phyloP scores from a whole-genome alignment of 2,797 vertebrate genomes.

The Poeciliopsis paucimaculata region DNA sequence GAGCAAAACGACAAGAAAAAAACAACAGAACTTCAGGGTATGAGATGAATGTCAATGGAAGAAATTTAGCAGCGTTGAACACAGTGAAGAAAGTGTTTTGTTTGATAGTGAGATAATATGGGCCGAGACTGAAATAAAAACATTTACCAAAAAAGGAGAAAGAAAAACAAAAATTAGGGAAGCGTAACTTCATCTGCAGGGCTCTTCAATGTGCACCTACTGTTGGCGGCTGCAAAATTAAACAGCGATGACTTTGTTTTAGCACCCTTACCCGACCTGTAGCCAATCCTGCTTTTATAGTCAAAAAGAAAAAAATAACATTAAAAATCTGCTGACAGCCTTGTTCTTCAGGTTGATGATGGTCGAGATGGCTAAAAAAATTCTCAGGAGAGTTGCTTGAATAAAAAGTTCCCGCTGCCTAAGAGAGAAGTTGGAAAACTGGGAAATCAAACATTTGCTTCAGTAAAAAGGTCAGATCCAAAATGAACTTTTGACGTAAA shows the following conservation, averaged over 20 bases:
- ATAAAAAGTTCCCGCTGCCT: not conserved
- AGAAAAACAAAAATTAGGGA: conserved; percentile 37
- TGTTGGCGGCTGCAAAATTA: conserved; percentile 37
- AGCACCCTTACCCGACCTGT: conserved; percentile 37
- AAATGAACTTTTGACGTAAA: not conserved
- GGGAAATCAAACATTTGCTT: conserved; percentile 4
- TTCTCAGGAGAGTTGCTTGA: not conserved
- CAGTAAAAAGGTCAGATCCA: conserved; percentile 3
- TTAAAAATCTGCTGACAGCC: conserved; percentile 36
- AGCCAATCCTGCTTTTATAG: conserved; percentile 18
- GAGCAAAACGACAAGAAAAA: not conserved
- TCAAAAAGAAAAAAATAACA: conserved; percentile 14
- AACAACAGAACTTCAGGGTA: conserved; percentile 5
- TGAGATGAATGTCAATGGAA: conserved; percentile 4
- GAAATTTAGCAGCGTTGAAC: not conserved
- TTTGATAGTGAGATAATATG: conserved; percentile 5
- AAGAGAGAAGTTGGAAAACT: conserved; percentile 6
- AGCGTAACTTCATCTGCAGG: conserved; percentile 51
- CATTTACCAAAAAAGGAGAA: conserved; percentile 37
- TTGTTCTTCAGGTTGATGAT: conserved; percentile 30
- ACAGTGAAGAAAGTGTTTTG: not conserved
- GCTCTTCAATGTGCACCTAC: conserved; percentile 9
- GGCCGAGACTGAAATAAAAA: conserved; percentile 30
- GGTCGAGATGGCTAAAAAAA: not conserved
- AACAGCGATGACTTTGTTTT: conserved; percentile 40